Percentiles rank a stretch among this genome's conserved stretches.
These are phyloP conservation scores for Spilarctia lutea DNA, from an alignment of 2,888 invertebrate genomes.

Conservation along the genomic window DNA sequence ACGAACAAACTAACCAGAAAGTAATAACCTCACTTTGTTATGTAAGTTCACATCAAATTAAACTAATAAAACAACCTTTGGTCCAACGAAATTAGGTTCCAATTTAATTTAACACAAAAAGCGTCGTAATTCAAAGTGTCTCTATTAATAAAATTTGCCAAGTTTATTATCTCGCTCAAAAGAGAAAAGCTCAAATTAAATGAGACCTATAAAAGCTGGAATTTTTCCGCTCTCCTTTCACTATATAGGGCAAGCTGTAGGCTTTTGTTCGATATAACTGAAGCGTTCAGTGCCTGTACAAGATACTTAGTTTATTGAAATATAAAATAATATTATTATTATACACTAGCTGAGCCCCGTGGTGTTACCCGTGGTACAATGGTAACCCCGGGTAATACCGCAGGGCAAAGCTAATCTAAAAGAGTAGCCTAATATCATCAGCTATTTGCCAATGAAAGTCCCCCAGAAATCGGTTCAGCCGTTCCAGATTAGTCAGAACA, in stretches of 20 bases:
- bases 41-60: neutral
- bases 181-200: slow-evolving; percentile 11
- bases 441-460: no score
- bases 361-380: no score
- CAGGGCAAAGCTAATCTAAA: no score
- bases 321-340: neutral
- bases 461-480: no score
- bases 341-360: no score
- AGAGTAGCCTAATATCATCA: no score
- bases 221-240: neutral
- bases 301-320: neutral
- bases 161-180: slow-evolving; percentile 6
- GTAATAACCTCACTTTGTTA: neutral
- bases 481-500: no score
- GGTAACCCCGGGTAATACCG: no score
- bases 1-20: neutral
- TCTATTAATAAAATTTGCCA: slow-evolving; percentile 11
- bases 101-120: neutral
- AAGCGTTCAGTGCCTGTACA: neutral
- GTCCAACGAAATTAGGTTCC: neutral
- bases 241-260: neutral
- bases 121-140: neutral
- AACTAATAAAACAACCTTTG: neutral
- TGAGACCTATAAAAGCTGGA: slow-evolving; percentile 1
- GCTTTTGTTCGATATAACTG: neutral